phyloP scores from a whole-genome alignment of 2,797 vertebrate species.

The Prunella strophiata region DNA sequence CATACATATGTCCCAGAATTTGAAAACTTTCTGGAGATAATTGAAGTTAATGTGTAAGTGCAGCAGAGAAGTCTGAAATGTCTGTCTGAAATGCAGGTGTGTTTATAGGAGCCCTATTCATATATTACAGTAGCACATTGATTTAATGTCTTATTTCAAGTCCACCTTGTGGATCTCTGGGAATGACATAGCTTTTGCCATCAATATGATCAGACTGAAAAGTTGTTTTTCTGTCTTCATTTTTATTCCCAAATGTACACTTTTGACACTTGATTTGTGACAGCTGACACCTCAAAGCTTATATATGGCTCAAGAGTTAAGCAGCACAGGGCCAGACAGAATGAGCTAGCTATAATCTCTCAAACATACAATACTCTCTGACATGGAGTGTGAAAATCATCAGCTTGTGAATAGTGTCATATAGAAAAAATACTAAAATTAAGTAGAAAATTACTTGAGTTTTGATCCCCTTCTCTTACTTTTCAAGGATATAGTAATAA shows the following conservation, averaged over 20 bases:
- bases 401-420: not conserved
- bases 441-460: not conserved
- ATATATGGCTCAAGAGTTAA: constrained; percentile 42
- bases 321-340: constrained; percentile 14
- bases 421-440: not conserved
- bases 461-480: not conserved
- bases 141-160: constrained; percentile 40
- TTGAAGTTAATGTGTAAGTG: not conserved
- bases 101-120: not conserved
- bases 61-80: not conserved
- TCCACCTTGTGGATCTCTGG: not conserved
- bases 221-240: constrained; percentile 54
- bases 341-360: constrained; percentile 50
- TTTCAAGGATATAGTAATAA: not conserved
- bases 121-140: not conserved
- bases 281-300: constrained; percentile 51
- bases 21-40: not conserved
- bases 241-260: constrained; percentile 55
- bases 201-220: constrained; percentile 40
- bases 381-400: constrained; percentile 42
- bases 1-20: not conserved
- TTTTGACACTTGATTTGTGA: constrained; percentile 64
- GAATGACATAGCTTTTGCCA: constrained; percentile 40
- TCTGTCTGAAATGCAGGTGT: not conserved
- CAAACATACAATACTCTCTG: constrained; percentile 17